A percentile compares a stretch with the other conserved stretches of the same genome.
Evolutionary conservation across 2,797 vertebrate species (phyloP).

Genomic region (Netta rufina): DNA sequence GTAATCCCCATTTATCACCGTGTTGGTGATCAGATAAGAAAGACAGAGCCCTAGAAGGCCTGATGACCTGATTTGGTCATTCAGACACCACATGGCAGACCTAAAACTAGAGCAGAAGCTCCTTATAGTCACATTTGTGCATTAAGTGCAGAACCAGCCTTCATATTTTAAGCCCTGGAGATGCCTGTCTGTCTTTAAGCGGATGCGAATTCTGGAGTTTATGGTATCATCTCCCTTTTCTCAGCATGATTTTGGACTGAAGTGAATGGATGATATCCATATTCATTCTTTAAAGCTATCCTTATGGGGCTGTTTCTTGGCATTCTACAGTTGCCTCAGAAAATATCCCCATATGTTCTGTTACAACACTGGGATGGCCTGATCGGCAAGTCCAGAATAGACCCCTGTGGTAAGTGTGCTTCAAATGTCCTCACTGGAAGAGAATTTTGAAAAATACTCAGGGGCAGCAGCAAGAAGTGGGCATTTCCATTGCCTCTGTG

Average conservation of each 20-base stretch:
- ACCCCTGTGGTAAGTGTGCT: neutral
- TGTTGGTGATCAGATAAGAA: neutral
- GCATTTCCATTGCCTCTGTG: slow-evolving; percentile 23
- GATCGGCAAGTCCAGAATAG: neutral
- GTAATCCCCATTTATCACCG: neutral
- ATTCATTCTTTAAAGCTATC: neutral
- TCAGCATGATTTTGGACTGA: slow-evolving; percentile 9
- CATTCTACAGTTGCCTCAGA: neutral
- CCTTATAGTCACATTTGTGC: neutral
- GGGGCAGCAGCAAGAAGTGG: neutral
- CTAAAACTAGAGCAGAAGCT: neutral
- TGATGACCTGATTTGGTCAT: neutral
- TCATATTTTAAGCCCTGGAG: neutral
- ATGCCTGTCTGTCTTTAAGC: neutral
- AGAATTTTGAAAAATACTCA: slow-evolving; percentile 8
- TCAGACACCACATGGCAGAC: neutral
- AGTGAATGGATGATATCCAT: neutral
- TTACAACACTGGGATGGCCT: neutral
- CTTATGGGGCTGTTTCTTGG: neutral
- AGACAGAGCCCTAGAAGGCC: neutral
- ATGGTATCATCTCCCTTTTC: neutral
- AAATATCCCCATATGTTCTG: slow-evolving; percentile 11
- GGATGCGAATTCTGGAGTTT: neutral
- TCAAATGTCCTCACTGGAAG: neutral
- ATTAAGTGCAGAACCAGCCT: neutral